phyloP scores from a whole-genome alignment of 2,888 invertebrate genomes.

The Nebria brevicollis region DNA sequence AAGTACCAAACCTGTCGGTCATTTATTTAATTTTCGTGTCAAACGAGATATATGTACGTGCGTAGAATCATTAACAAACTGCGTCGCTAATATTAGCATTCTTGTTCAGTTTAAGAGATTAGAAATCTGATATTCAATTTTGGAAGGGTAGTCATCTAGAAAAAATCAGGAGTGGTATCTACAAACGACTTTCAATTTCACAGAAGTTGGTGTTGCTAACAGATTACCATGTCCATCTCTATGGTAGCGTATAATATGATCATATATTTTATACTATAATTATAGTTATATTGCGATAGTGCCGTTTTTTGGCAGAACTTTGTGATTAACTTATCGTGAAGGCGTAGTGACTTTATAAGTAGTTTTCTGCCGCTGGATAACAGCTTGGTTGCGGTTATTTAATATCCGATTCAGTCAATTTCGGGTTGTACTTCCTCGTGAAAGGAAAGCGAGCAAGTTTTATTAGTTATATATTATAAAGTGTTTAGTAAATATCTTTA shows the following conservation, averaged over 20 bases:
- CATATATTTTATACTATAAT: neutral
- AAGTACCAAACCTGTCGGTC: neutral
- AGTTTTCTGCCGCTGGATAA: too few species aligned
- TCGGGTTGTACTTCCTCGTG: too few species aligned
- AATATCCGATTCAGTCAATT: too few species aligned
- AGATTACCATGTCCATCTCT: neutral
- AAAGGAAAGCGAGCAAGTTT: too few species aligned
- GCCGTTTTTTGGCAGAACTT: too few species aligned
- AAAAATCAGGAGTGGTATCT: neutral
- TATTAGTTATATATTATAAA: too few species aligned
- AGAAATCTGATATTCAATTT: neutral
- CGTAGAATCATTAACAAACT: neutral
- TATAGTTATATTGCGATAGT: too few species aligned
- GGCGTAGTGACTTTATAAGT: too few species aligned
- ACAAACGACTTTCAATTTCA: neutral
- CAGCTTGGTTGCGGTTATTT: too few species aligned
- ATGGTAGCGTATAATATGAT: neutral
- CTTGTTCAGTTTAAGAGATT: neutral
- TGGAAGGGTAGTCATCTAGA: slow-evolving; percentile 1
- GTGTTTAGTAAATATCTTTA: too few species aligned
- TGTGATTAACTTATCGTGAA: too few species aligned
- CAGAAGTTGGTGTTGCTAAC: neutral
- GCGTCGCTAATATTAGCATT: neutral
- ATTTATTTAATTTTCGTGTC: neutral
- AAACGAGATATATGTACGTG: neutral